Evolutionary conservation across 1,140 invertebrate genomes (phyloP).

Genomic region (Hormaphis cornu): DNA sequence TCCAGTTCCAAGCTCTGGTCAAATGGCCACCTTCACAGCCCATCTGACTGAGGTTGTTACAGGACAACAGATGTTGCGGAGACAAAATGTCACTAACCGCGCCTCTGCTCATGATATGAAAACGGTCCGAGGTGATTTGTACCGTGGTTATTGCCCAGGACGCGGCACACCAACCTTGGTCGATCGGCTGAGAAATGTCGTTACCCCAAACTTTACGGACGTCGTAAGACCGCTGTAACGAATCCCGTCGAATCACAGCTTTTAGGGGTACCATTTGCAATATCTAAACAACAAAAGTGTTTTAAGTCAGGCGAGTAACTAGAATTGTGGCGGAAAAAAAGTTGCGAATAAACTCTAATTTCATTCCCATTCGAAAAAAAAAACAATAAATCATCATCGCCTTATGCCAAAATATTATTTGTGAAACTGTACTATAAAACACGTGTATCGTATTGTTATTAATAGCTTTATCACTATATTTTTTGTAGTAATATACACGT

Average conservation of each 20-base stretch:
- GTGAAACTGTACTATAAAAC: too few relatives aligned
- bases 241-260: constrained; percentile 49
- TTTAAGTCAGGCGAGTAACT: too few relatives aligned
- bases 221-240: constrained; percentile 62
- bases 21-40: constrained; percentile 80
- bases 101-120: constrained; percentile 72
- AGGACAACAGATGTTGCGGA: constrained; percentile 76
- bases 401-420: too few relatives aligned
- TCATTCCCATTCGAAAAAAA: too few relatives aligned
- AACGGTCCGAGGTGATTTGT: constrained; percentile 67
- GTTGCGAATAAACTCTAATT: too few relatives aligned
- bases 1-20: constrained; percentile 82
- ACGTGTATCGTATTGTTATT: too few relatives aligned
- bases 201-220: constrained; percentile 61
- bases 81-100: constrained; percentile 59
- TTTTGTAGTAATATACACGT: too few relatives aligned
- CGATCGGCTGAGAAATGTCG: constrained; percentile 59
- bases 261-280: constrained; percentile 59
- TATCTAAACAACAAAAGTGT: constrained; percentile 44
- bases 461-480: too few relatives aligned
- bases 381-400: too few relatives aligned
- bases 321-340: too few relatives aligned
- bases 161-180: constrained; percentile 82
- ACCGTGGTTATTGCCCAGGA: constrained; percentile 88
- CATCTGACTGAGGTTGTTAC: constrained; percentile 62